These are phyloP conservation scores for Eretmochelys imbricata DNA, from an alignment of 2,113 vertebrate species.

Conservation along the genomic window DNA sequence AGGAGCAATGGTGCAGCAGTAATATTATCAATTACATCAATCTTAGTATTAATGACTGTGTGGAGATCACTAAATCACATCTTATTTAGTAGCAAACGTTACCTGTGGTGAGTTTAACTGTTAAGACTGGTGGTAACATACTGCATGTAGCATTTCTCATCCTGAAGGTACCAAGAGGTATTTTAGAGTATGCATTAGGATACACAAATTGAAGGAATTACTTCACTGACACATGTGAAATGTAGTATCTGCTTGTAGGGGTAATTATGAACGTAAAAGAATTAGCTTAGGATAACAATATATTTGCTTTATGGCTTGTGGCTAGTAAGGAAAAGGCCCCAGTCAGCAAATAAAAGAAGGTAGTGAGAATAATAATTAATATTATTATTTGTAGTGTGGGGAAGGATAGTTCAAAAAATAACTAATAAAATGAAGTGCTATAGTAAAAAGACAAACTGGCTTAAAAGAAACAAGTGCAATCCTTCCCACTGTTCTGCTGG, in stretches of 20 bases:
- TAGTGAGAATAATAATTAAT: neutral
- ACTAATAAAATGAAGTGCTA: neutral
- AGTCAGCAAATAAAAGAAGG: neutral
- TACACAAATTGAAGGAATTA: neutral
- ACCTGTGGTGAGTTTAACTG: neutral
- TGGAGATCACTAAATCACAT: accelerated
- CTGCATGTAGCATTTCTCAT: neutral
- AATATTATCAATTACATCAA: neutral
- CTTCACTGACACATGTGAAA: neutral
- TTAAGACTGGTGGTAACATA: neutral
- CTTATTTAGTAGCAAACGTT: neutral
- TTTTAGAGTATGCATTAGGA: constrained; percentile 6
- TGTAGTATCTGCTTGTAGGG: neutral
- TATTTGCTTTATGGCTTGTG: neutral
- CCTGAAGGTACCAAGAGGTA: neutral
- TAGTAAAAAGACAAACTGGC: neutral
- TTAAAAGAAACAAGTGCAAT: neutral
- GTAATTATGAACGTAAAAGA: neutral
- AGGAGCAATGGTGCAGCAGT: neutral
- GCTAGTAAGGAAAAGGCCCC: neutral
- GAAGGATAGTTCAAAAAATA: neutral
- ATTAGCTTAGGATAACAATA: neutral
- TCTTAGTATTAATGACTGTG: neutral
- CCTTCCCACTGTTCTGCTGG: neutral
- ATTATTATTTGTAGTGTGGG: neutral